Evolutionary conservation across 2,113 vertebrate species (phyloP).

Genomic region (Rafetus swinhoei): DNA sequence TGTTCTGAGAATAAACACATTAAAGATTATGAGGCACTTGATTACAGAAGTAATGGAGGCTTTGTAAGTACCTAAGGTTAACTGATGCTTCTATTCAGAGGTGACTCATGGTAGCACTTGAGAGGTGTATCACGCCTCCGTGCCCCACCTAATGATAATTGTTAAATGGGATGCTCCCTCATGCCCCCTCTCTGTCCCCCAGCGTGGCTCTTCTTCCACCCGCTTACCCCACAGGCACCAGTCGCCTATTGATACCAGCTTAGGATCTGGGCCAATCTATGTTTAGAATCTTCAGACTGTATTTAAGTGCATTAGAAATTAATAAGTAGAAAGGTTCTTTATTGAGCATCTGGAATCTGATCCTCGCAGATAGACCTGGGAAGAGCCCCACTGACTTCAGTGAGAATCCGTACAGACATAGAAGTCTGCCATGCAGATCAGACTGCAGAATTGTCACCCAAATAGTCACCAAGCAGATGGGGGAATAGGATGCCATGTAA

Average conservation of each 20-base stretch:
- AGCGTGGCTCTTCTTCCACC: no score
- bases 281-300: neutral
- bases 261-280: neutral
- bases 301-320: neutral
- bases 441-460: neutral
- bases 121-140: no score
- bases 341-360: neutral
- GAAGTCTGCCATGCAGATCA: neutral
- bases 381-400: neutral
- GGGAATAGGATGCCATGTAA: neutral
- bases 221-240: no score
- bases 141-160: no score
- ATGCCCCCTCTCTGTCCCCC: no score
- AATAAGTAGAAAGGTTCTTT: neutral
- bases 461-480: neutral
- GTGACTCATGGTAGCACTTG: no score
- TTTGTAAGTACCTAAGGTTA: neutral
- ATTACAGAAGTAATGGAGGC: neutral
- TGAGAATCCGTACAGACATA: neutral
- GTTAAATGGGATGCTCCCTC: no score
- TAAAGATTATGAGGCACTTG: neutral
- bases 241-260: neutral
- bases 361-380: neutral
- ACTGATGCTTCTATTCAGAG: neutral
- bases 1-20: neutral